These are phyloP conservation scores for Cataglyphis albicans DNA, from an alignment of 2,888 invertebrate species.

Conservation along the genomic window DNA sequence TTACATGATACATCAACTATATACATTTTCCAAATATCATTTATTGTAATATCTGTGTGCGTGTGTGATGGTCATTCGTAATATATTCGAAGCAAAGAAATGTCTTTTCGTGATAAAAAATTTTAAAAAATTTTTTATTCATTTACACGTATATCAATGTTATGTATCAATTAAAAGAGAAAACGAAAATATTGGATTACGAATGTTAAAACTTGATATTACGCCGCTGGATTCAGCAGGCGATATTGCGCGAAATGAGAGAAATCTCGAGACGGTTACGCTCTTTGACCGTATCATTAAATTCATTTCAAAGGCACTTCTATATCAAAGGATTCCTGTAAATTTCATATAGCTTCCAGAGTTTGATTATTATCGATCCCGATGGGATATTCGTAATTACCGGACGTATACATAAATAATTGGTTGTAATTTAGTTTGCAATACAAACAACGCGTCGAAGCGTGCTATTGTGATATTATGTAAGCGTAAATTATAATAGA, in stretches of 20 bases:
- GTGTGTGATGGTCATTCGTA: background rate
- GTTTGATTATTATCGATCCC: slow-evolving; percentile 17
- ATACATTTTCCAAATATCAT: slow-evolving; percentile 14
- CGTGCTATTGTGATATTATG: slow-evolving; percentile 33
- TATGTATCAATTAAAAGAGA: background rate
- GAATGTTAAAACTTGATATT: slow-evolving; percentile 1
- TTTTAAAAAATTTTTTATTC: background rate
- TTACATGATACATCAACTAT: background rate
- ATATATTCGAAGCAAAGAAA: slow-evolving; percentile 4
- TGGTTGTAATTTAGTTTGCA: slow-evolving; percentile 48
- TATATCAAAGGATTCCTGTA: background rate
- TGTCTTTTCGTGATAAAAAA: background rate
- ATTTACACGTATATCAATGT: background rate
- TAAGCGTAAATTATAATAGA: slow-evolving; percentile 43
- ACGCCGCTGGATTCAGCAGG: background rate
- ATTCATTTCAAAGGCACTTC: background rate
- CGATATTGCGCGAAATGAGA: background rate
- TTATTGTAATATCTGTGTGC: background rate
- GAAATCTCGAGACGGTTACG: background rate
- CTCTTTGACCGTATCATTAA: background rate
- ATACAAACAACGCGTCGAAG: slow-evolving; percentile 22
- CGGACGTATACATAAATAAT: slow-evolving; percentile 35
- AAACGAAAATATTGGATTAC: slow-evolving; percentile 13
- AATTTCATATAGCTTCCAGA: slow-evolving; percentile 12
- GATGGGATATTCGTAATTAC: slow-evolving; percentile 40